Conservation (phyloP, 2,797 vertebrate species). For the Lemur catta region DNA sequence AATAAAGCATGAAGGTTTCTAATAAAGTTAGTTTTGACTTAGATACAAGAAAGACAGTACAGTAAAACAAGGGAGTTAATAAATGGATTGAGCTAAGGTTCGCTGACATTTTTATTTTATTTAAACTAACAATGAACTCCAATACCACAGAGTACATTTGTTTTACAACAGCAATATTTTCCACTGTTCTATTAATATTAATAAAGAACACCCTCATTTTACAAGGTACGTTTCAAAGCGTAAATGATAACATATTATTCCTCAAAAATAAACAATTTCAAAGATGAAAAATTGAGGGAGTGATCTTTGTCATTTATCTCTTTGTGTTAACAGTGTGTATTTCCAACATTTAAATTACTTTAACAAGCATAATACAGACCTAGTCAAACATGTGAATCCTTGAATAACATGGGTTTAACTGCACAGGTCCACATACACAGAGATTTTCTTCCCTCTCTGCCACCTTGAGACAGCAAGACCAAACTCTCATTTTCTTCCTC, state of each 20-base stretch:
- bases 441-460: not conserved
- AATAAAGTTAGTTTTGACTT: constrained; percentile 1
- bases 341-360: not conserved
- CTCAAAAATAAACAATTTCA: constrained; percentile 7
- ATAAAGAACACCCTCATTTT: not conserved
- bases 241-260: not conserved
- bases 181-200: not conserved
- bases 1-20: not conserved
- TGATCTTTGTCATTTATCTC: not conserved
- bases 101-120: constrained; percentile 26
- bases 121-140: not conserved
- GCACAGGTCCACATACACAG: not conserved
- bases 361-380: not conserved
- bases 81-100: constrained; percentile 18
- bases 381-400: not conserved
- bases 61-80: not conserved
- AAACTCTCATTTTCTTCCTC: not conserved
- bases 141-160: not conserved
- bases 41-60: not conserved
- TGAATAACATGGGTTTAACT: not conserved
- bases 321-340: not conserved
- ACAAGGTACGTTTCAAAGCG: not conserved
- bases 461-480: not conserved
- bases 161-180: not conserved
- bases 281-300: constrained; percentile 1